Conservation (phyloP, 2,113 vertebrate species). For the Genyomyrus donnyi region DNA sequence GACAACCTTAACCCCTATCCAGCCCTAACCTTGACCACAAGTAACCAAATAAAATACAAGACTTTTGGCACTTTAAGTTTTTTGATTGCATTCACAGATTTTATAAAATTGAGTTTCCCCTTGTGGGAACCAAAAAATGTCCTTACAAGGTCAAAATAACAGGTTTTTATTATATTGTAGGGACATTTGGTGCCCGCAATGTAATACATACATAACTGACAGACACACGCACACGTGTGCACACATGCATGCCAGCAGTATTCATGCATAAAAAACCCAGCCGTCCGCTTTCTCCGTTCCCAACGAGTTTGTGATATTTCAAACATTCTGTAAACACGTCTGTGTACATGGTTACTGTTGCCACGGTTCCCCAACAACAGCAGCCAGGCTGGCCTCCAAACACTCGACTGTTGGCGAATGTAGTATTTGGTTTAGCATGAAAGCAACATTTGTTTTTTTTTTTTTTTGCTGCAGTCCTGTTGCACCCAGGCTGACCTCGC, state of each 20-base stretch:
- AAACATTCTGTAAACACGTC: slow-evolving; percentile 86
- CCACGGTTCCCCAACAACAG: slow-evolving; percentile 88
- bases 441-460: slow-evolving; percentile 39
- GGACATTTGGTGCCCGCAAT: neutral
- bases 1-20: neutral
- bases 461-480: slow-evolving; percentile 46
- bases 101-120: neutral
- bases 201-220: neutral
- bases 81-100: neutral
- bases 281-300: slow-evolving; percentile 38
- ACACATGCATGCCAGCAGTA: neutral
- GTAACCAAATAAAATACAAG: neutral
- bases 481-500: slow-evolving; percentile 36
- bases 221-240: neutral
- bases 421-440: slow-evolving; percentile 71
- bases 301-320: slow-evolving; percentile 68
- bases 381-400: slow-evolving; percentile 67
- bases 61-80: neutral
- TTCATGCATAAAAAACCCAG: slow-evolving; percentile 1
- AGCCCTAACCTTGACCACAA: neutral
- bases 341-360: slow-evolving; percentile 80
- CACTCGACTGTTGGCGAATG: slow-evolving; percentile 72
- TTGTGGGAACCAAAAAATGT: neutral
- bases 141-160: neutral
- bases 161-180: neutral